Evolutionary conservation across 1,140 invertebrate species (phyloP).

Genomic region (Drosophila athabasca): DNA sequence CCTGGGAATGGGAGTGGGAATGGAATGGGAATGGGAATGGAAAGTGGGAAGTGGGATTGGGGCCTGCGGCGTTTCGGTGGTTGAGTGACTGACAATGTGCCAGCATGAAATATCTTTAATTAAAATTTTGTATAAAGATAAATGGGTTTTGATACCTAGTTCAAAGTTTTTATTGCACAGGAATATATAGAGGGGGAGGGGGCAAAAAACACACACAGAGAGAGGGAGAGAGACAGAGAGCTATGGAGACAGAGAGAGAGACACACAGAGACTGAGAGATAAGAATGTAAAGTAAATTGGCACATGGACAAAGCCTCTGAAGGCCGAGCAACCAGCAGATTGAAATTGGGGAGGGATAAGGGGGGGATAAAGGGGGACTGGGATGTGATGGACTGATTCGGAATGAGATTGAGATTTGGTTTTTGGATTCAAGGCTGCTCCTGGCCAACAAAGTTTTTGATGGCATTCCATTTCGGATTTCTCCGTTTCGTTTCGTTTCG

Average conservation of each 20-base stretch:
- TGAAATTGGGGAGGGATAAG: constrained; percentile 42
- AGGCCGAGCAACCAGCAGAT: constrained; percentile 64
- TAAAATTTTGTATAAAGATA: constrained; percentile 81
- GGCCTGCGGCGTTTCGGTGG: not conserved
- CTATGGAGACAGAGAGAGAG: too few relatives aligned
- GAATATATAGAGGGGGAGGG: not conserved
- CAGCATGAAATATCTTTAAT: constrained; percentile 80
- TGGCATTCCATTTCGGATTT: constrained; percentile 51
- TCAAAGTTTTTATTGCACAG: constrained; percentile 74
- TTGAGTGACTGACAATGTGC: constrained; percentile 60
- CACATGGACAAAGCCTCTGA: constrained; percentile 61
- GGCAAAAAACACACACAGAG: not conserved
- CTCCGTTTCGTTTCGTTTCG: constrained; percentile 17
- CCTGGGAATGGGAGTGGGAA: too few relatives aligned
- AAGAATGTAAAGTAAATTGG: constrained; percentile 71
- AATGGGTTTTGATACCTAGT: constrained; percentile 79
- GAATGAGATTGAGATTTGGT: constrained; percentile 47
- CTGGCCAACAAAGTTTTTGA: constrained; percentile 73
- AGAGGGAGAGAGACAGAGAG: not conserved
- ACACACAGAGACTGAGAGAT: constrained; percentile 16
- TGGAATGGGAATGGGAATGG: too few relatives aligned
- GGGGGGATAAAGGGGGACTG: not conserved
- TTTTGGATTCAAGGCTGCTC: constrained; percentile 42
- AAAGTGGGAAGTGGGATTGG: too few relatives aligned
- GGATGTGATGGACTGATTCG: constrained; percentile 8